phyloP scores from a whole-genome alignment of 2,888 invertebrate genomes.

The Troilus luridus region DNA sequence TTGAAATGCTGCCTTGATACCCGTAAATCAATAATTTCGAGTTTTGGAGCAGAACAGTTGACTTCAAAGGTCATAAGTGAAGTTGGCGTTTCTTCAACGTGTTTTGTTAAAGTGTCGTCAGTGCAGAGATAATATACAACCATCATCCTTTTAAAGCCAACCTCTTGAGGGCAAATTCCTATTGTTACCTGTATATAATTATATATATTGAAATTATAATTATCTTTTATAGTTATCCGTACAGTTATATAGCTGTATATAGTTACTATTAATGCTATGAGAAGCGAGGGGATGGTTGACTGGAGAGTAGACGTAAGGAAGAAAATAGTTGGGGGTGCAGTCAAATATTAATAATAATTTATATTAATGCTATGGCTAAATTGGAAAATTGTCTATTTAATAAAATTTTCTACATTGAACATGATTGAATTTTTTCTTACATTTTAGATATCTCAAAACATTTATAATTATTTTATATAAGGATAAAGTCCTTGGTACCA shows the following conservation, averaged over 20 bases:
- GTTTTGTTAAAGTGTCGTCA: not conserved
- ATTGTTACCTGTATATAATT: not conserved
- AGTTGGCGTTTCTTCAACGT: not conserved
- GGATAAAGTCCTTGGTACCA: no score
- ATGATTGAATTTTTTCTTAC: no score
- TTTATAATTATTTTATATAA: no score
- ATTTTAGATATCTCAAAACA: no score
- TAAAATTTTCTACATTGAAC: no score
- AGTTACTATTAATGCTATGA: no score
- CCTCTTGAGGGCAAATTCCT: not conserved
- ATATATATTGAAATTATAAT: not conserved
- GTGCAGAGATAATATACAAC: not conserved
- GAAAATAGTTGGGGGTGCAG: no score
- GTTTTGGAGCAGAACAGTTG: slow-evolving; percentile 13
- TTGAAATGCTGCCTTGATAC: not conserved
- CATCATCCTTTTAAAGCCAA: slow-evolving; percentile 9
- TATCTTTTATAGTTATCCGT: not conserved
- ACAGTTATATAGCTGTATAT: not conserved
- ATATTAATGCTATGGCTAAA: not conserved
- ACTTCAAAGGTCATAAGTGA: not conserved
- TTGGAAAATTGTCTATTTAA: not conserved
- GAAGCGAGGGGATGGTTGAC: no score
- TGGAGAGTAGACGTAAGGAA: no score
- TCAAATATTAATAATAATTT: no score
- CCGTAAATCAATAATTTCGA: not conserved